phyloP scores from a whole-genome alignment of 2,797 vertebrate species.

The Chaenodraco wilsoni region DNA sequence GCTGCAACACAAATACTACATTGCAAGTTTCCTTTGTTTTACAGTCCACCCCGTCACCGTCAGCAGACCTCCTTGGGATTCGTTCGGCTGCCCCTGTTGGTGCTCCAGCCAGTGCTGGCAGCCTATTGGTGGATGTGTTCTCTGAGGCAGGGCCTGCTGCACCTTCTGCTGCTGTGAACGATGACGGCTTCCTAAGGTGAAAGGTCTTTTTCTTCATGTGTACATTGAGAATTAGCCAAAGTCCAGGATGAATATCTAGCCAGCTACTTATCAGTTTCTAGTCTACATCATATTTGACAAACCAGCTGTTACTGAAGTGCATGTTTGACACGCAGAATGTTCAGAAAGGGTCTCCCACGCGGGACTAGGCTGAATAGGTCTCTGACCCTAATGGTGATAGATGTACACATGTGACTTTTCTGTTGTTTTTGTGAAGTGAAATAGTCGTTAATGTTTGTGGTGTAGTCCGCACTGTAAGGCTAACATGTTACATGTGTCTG shows the following conservation, averaged over 20 bases:
- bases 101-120: conserved; percentile 80
- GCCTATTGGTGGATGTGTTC: conserved; percentile 92
- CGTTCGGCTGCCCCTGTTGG: conserved; percentile 81
- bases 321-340: neutral
- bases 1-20: neutral
- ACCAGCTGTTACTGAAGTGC: neutral
- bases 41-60: conserved; percentile 93
- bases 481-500: conserved; percentile 24
- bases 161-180: conserved; percentile 80
- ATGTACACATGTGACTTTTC: neutral
- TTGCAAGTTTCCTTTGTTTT: conserved; percentile 34
- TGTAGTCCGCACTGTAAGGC: conserved; percentile 25
- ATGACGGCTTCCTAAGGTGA: conserved; percentile 93
- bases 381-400: neutral
- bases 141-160: conserved; percentile 84
- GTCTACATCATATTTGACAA: neutral
- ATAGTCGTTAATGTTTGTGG: conserved; percentile 25
- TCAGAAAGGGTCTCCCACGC: conserved; percentile 16
- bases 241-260: conserved; percentile 43
- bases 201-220: conserved; percentile 13
- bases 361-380: conserved; percentile 14
- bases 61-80: conserved; percentile 90
- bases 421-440: conserved; percentile 15
- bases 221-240: conserved; percentile 17
- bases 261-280: neutral